phyloP scores from a whole-genome alignment of 2,888 invertebrate species.

The Zele albiditarsus region DNA sequence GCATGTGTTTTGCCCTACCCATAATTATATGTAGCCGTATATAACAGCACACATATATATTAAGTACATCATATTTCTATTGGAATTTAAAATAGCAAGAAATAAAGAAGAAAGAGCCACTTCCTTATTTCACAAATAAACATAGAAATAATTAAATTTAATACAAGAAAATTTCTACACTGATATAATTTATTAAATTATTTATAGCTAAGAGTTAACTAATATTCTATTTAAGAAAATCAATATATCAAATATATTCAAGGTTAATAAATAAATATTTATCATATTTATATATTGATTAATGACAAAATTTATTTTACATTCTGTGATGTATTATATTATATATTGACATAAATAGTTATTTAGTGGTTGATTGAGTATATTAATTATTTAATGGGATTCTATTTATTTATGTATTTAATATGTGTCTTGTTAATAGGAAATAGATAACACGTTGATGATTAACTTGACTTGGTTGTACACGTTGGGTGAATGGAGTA shows the following conservation, averaged over 20 bases:
- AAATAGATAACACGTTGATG: slow-evolving; percentile 10
- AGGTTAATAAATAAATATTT: neutral
- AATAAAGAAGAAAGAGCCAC: neutral
- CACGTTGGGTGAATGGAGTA: slow-evolving; percentile 7
- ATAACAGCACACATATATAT: neutral
- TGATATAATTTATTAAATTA: neutral
- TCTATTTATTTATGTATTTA: neutral
- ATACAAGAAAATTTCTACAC: neutral
- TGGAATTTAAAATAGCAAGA: neutral
- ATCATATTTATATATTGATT: too few species aligned
- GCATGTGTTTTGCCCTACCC: neutral
- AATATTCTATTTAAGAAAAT: neutral
- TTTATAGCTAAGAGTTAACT: neutral
- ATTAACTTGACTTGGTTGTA: neutral
- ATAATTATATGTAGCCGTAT: neutral
- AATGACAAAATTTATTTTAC: too few species aligned
- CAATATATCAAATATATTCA: neutral
- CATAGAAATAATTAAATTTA: neutral
- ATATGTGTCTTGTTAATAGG: neutral
- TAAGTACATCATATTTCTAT: neutral
- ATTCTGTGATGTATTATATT: neutral
- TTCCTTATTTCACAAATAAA: neutral
- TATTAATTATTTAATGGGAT: neutral
- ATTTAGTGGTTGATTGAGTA: neutral
- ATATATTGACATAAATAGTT: neutral